Evolutionary conservation across 2,888 invertebrate species (phyloP), one percentile per base, ranked within the genome.

Genomic region (Dugesia japonica): DNA sequence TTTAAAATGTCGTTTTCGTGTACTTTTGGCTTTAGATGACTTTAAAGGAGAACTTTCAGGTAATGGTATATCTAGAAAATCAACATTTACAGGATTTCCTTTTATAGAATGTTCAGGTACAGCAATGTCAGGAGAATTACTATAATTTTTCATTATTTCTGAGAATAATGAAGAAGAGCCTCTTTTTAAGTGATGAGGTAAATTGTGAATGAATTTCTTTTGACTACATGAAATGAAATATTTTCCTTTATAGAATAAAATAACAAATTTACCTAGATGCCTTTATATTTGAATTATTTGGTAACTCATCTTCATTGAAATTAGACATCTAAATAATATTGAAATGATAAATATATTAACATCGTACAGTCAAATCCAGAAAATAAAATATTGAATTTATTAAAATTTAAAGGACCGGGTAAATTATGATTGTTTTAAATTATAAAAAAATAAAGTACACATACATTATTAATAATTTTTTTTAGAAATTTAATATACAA

Each of bases 401-500:
- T 56, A 4, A n/a, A n/a, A n/a, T 56, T 56, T 56, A 56, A 56
- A 56, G 17, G 7, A 4, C 56, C 20, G 56, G n/a, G 4, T 20
- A 56, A 56, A 56, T 13, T 4, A 20, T 56, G 7, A n/a, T 56
- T 56, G 56, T 56, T 56, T 56, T 56, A 56, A 56, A 56, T n/a
- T 56, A 20, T 7, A 56, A 56, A n/a, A n/a, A 56, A 56, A 56
- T 56, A 56, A 56, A 56, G 56, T 56, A 56, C 56, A 56, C 56
- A 56, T 56, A 56, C 56, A 23, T 56, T 56, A 20, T n/a, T 56
- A 9, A 56, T 56, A 7, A 31, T 7, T 31, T 7, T 7, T 7
- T 31, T 31, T 13, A 31, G 4, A 31, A 31, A 31, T 7, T 31
- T 31, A 31, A 31, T 31, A 31, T 31, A 31, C 31, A 31, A 31